phyloP scores from a whole-genome alignment of 2,797 vertebrate species.

The Gadopsis bispinosus region DNA sequence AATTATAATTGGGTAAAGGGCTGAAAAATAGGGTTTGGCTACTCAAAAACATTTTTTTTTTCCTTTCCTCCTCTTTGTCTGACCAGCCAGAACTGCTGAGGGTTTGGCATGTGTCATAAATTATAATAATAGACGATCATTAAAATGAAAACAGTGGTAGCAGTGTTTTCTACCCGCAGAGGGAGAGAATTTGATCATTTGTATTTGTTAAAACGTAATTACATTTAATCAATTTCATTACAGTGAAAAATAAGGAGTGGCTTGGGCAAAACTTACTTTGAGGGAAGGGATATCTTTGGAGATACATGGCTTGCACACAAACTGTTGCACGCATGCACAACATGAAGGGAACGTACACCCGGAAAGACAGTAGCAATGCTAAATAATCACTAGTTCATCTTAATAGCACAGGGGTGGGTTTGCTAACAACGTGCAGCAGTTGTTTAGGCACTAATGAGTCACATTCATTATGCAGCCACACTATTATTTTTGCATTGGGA shows the following conservation, averaged over 20 bases:
- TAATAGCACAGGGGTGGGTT: constrained; percentile 44
- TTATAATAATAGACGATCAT: constrained; percentile 71
- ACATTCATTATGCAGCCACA: constrained; percentile 13
- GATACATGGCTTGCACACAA: constrained; percentile 26
- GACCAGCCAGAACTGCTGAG: constrained; percentile 48
- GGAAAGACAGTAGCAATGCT: constrained; percentile 29
- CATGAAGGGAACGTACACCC: constrained; percentile 17
- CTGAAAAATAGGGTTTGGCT: constrained; percentile 52
- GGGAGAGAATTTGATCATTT: constrained; percentile 65
- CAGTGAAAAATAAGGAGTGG: constrained; percentile 69
- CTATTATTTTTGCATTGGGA: not conserved
- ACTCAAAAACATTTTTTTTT: constrained; percentile 12
- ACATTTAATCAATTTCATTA: constrained; percentile 78
- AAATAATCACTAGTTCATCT: constrained; percentile 65
- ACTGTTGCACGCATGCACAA: constrained; percentile 6
- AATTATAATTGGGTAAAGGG: constrained; percentile 66
- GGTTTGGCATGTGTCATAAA: constrained; percentile 68
- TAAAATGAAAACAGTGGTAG: constrained; percentile 65
- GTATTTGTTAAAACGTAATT: constrained; percentile 82
- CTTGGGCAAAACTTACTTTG: constrained; percentile 29
- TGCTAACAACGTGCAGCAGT: not conserved
- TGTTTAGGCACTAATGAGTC: constrained; percentile 31
- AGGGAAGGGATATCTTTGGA: constrained; percentile 39
- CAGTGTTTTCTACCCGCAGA: constrained; percentile 36
- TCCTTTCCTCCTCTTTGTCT: constrained; percentile 41